Evolutionary conservation across 2,113 vertebrate genomes (phyloP), one percentile per base, ranked within the genome.

Genomic region (Uria aalge): DNA sequence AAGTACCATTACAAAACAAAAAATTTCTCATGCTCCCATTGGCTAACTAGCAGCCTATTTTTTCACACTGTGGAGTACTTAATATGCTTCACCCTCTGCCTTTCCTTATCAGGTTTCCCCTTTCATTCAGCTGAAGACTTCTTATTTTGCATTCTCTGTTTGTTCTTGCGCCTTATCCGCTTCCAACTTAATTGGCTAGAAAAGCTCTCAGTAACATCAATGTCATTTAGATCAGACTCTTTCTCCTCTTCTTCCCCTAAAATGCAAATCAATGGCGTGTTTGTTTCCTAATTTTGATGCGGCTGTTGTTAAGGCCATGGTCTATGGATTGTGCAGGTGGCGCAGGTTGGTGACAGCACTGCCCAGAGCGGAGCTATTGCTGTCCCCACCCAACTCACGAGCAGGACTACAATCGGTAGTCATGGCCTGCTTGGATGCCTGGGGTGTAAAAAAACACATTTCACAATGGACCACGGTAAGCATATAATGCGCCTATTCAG

Each of bases 121-220:
- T 89, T 92, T 87, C 73, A 94, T 81, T 97, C 43, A 87, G 40
- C 48, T 68, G 41, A 85, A 52, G 41, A 69, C 22, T 60, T 90
- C 72, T 78, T 64, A 52, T 56, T 94, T 75, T 64, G 66, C 62
- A 85, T 90, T 94, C 86, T 53, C 29, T 91, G 30, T 75, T 90
- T 87, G 66, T 68, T 94, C 88, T 92, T 57, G 11, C 68, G 53
- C 77, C 89, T 92, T 91, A 82, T 85, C 80, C 9, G 4, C 67
- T 95, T 95, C 86, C 74, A 93, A 90, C 17, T 79, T 91, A 92
- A 94, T 78, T 73, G 94, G 73, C 74, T 82, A 87, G 77, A 82
- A 82, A 92, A 78, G 53, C 48, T 94, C 48, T 24, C 20, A 32
- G 50, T 75, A 75, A 64, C 69, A 82, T 79, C 91, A 85, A 81